A percentile compares a stretch with the other conserved stretches of the same genome.
Conservation (phyloP, 2,113 vertebrate genomes). For the Onychostruthus taczanowskii region DNA sequence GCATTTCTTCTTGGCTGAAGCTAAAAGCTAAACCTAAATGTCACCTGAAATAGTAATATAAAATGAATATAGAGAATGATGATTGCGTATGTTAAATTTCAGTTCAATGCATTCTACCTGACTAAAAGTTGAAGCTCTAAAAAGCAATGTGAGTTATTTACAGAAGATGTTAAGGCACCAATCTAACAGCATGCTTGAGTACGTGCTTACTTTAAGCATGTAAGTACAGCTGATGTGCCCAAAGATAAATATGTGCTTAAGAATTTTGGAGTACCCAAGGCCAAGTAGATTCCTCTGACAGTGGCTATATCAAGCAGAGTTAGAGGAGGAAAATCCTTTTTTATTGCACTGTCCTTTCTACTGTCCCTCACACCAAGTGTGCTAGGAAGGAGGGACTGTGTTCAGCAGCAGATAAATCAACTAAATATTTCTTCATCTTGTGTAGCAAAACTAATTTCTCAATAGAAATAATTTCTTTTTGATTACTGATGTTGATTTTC, state of each 20-base stretch:
- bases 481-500: background rate
- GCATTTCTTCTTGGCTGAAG: background rate
- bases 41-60: background rate
- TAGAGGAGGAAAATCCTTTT: background rate
- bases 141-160: conserved; percentile 4
- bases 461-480: background rate
- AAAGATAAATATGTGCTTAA: conserved; percentile 22
- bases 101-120: background rate
- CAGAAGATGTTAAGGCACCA: background rate
- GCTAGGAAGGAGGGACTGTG: background rate
- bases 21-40: conserved; percentile 18
- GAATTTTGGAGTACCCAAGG: background rate
- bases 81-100: background rate
- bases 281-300: conserved; percentile 1
- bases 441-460: background rate
- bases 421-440: background rate
- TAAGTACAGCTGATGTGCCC: conserved; percentile 13
- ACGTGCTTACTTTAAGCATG: background rate
- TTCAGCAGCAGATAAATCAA: background rate
- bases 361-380: background rate
- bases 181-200: background rate
- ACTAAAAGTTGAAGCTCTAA: conserved; percentile 5
- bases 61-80: background rate
- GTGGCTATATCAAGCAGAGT: background rate
- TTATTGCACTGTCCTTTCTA: background rate